Percentiles rank a stretch among this genome's conserved stretches.
phyloP scores from a whole-genome alignment of 2,888 invertebrate genomes.

The Diarsia mendica region DNA sequence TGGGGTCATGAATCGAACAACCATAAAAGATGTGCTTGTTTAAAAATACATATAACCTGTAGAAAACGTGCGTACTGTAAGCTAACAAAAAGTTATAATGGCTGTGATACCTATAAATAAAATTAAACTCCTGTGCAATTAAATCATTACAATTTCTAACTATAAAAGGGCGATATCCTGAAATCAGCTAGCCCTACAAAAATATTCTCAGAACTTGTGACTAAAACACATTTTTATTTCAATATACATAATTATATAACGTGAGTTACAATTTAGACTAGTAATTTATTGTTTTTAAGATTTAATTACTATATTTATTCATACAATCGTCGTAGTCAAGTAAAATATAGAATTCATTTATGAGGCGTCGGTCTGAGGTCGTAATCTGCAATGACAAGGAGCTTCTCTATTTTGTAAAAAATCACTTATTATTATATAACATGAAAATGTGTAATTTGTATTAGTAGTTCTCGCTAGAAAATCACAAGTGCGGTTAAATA shows the following conservation, averaged over 20 bases:
- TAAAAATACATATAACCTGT: neutral
- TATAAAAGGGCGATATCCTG: neutral
- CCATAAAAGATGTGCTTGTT: neutral
- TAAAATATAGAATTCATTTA: conserved; percentile 25
- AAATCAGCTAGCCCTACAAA: neutral
- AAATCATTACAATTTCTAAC: conserved; percentile 2
- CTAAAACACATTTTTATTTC: conserved; percentile 49
- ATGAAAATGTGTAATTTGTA: neutral
- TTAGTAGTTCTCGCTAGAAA: neutral
- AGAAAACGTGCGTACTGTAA: neutral
- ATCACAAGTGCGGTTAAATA: neutral
- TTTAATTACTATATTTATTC: conserved; percentile 31
- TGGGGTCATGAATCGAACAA: conserved; percentile 2
- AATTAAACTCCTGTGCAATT: conserved; percentile 16
- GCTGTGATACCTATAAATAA: conserved; percentile 41
- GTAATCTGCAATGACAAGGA: conserved; percentile 5
- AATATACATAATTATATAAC: conserved; percentile 23
- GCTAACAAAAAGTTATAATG: conserved; percentile 10
- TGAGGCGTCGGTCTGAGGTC: conserved; percentile 1
- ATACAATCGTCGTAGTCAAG: conserved; percentile 24
- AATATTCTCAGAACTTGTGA: neutral
- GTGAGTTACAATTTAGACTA: conserved; percentile 32
- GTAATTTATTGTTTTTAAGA: conserved; percentile 40
- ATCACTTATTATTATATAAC: neutral
- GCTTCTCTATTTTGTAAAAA: conserved; percentile 16